Base-by-base conservation (phyloP, 1,140 invertebrate species). In the Tetragonula clypearis region DNA sequence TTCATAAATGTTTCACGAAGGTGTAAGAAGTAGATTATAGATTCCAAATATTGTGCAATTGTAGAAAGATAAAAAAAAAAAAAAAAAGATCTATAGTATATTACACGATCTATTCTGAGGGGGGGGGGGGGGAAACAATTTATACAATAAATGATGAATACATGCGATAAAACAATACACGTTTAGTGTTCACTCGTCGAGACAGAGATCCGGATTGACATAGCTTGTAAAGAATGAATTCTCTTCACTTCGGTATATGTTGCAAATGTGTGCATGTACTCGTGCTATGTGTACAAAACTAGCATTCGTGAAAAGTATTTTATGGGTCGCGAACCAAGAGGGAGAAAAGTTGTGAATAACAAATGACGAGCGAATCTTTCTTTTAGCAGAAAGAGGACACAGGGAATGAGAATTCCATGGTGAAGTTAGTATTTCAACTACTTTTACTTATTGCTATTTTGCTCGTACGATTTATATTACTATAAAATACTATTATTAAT, bases 11-110 rank as follows among this genome's bases (percentile, higher is more conserved):
- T 23, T 71, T 26, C 5, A 26, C 30, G 35, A 0, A 19, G 1
- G 30, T 14, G 30, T 14, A 62, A 58, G 26, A 56, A 35, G 8
- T 62, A 71, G 41, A 49, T 56, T 60, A 35, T 60, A 83, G 35
- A 30, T 60, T 62, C 12, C n/a, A 15, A 55, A 55, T 35, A 78
- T 69, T 41, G 77, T 84, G 82, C 82, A 84, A 79, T 84, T 15
- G 23, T 73, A 72, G 49, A 56, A 72, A 9, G 66, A 23, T 26
- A 21, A 84, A 84, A 9, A 30, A 21, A 9, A 26, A 21, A 84
- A 84, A 9, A 30, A 21, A 9, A 26, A 58, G 23, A 73, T 60
- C n/a, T 6, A 41, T 23, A 62, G 4, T 60, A 2, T n/a, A 30
- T 69, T 71, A 21, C 2, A 3, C 0, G 1, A 19, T 49, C 15